Base-by-base conservation (phyloP, 2,797 vertebrate species). In the Sebastes aleutianus region DNA sequence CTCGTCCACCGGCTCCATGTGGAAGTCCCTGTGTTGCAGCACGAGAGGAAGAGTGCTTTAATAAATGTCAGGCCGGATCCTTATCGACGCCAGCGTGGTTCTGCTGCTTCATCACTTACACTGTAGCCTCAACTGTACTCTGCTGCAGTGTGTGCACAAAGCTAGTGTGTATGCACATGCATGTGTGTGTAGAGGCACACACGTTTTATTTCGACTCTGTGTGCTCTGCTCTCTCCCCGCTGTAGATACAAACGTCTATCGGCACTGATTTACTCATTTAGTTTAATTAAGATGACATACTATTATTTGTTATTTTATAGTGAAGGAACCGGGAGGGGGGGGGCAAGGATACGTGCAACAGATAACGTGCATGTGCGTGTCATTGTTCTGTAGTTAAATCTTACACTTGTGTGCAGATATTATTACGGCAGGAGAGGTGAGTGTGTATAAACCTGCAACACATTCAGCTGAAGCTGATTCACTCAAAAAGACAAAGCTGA, bases 81-180 rank as follows among this genome's bases (percentile, higher is more conserved):
- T 88, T 88, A 86, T 84, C 74, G 29, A 78, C 8, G 63, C 54
- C 50, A 65, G 54, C 24, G 4, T 50, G n/a, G 39, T 87, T 88
- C 63, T 78, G 79, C 87, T 83, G 84, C 81, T 89, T 88, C 85
- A 89, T 87, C 80, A 90, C 69, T 83, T 87, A 50, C 47, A 50
- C 75, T 61, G 61, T 68, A 73, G 76, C 9, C 47, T 43, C 13
- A 14, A 70, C 73, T 75, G 73, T 50, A 69, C 75, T 70, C 13
- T 69, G 3, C 59, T 76, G 68, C 29, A 65, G 79, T 73, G 70
- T 70, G 78, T 72, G 58, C 6, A 13, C 32, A 62, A 36, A 54
- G 3, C 12, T 22, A 13, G 61, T 65, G 65, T 72, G 58, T 64
- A 24, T 57, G 68, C 39, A 20, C 26, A 18, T 75, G n/a, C 43